Evolutionary conservation across 2,113 vertebrate genomes (phyloP), one percentile per base, ranked within the genome.

Genomic region (Marcusenius ussheri): DNA sequence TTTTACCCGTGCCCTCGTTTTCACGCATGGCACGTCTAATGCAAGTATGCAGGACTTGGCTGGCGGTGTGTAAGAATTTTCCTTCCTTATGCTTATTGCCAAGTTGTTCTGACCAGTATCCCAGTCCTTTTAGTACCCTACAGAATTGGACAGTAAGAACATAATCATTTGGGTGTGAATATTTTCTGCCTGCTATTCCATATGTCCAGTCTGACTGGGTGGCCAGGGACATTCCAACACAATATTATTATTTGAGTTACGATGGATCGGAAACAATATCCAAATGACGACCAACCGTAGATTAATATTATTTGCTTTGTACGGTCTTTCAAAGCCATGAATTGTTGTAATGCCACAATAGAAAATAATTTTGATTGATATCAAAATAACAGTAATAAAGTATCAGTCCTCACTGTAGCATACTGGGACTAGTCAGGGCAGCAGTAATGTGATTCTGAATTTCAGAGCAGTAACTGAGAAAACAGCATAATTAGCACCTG

Each of bases 401-500:
- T 80, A 19, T 80, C 74, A 42, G 35, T 15, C 35, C 35, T 80
- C 74, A 21, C 35, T 93, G 90, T 88, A 91, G 90, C 91, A 92
- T 91, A 90, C 92, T 93, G 91, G 90, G 93, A 93, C 93, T 93
- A 92, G 91, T 93, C 92, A 92, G 93, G 89, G 89, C 27, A 35
- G 90, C 89, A 88, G 90, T 92, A 92, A 92, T 90, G 53, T 91
- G 87, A 91, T 90, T 90, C 90, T 91, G 85, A 91, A 91, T 92
- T 83, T 90, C 89, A 92, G 91, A 94, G 93, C 93, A 94, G 94
- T 95, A 94, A 94, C 93, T 94, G 93, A 93, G 94, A 94, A 94
- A 95, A 94, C 91, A 90, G 91, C 92, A 92, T 93, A 95, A 96
- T 95, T 95, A 94, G 94, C 93, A 94, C 91, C 92, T 94, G 93